A percentile compares a stretch with the other conserved stretches of the same genome.
phyloP scores from a whole-genome alignment of 2,797 vertebrate genomes.

The Scarus forsteni region DNA sequence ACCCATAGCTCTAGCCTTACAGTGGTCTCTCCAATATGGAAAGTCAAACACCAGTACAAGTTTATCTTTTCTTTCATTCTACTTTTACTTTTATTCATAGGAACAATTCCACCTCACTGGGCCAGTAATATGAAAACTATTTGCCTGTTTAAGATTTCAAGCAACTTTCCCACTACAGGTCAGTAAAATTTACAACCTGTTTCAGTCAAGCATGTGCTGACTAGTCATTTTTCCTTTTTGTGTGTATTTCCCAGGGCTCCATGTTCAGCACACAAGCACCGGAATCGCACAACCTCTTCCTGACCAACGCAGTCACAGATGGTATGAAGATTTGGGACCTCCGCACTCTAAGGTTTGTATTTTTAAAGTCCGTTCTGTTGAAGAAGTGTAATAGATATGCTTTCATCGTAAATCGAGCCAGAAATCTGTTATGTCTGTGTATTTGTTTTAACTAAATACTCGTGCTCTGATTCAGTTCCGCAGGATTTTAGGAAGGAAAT shows the following conservation, averaged over 20 bases:
- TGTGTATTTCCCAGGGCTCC: slow-evolving; percentile 85
- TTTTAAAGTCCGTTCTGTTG: slow-evolving; percentile 3
- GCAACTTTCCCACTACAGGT: slow-evolving; percentile 28
- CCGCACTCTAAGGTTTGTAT: slow-evolving; percentile 88
- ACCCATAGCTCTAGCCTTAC: slow-evolving; percentile 37
- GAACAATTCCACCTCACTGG: slow-evolving; percentile 20
- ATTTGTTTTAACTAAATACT: background rate
- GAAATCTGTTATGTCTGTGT: background rate
- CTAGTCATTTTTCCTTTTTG: slow-evolving; percentile 27
- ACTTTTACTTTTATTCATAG: background rate
- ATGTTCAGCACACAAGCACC: slow-evolving; percentile 83
- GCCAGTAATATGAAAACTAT: slow-evolving; percentile 22
- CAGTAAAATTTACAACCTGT: slow-evolving; percentile 42
- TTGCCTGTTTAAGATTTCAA: slow-evolving; percentile 28
- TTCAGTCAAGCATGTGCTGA: slow-evolving; percentile 51
- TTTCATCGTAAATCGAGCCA: background rate
- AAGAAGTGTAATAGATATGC: background rate
- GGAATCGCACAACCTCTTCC: slow-evolving; percentile 90
- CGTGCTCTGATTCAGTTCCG: background rate
- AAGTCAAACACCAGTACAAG: slow-evolving; percentile 58
- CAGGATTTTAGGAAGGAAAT: background rate
- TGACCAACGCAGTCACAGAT: slow-evolving; percentile 89
- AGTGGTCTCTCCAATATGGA: slow-evolving; percentile 39
- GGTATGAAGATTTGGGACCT: slow-evolving; percentile 93
- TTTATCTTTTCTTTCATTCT: slow-evolving; percentile 14